Percentiles rank a stretch among this genome's conserved stretches.
These are phyloP conservation scores for Melikaiella ostensackeni DNA, from an alignment of 2,888 invertebrate genomes.

Conservation along the genomic window DNA sequence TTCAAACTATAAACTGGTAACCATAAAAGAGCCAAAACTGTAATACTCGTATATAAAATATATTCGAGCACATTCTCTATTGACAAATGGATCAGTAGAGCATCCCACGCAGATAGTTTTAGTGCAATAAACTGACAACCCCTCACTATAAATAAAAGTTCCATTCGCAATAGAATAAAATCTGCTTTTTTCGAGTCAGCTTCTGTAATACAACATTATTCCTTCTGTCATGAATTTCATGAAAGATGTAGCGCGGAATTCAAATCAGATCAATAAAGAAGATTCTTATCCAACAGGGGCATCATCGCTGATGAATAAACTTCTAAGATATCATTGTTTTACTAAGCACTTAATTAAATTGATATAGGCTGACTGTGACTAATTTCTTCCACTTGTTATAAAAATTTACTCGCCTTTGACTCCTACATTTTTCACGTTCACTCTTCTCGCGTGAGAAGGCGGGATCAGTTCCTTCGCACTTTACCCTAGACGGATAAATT, in stretches of 20 bases:
- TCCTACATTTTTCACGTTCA: background rate
- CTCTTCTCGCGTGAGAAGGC: constrained; percentile 3
- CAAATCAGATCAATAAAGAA: background rate
- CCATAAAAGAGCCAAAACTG: background rate
- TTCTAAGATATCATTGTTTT: background rate
- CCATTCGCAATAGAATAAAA: background rate
- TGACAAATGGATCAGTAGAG: background rate
- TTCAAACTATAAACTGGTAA: background rate
- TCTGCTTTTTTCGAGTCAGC: background rate
- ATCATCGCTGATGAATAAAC: background rate
- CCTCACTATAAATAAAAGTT: background rate
- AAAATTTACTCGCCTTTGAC: background rate
- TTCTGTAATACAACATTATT: background rate
- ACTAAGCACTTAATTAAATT: background rate
- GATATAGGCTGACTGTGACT: background rate
- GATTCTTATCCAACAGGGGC: background rate
- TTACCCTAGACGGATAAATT: background rate
- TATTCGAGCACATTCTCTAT: background rate
- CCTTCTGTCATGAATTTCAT: background rate
- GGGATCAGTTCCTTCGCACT: background rate
- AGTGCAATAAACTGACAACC: background rate
- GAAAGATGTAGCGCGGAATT: background rate
- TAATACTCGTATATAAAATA: background rate
- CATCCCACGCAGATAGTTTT: background rate
- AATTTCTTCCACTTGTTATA: background rate